Conservation (phyloP, 2,113 vertebrate species). For the Phrynosoma platyrhinos region DNA sequence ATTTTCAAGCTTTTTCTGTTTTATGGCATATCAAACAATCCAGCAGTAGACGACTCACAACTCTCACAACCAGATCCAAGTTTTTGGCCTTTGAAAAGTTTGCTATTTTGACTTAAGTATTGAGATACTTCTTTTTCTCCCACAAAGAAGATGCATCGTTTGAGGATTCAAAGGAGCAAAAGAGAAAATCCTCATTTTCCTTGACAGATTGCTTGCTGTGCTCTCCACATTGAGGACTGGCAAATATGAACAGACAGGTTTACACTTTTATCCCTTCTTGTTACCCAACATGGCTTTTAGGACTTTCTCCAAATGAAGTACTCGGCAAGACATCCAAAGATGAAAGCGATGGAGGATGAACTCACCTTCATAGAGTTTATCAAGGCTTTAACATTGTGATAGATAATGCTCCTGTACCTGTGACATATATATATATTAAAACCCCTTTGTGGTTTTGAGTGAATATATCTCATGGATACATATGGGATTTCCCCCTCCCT, state of each 20-base stretch:
- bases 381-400: constrained; percentile 68
- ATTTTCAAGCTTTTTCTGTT: constrained; percentile 45
- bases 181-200: constrained; percentile 78
- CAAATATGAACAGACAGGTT: constrained; percentile 71
- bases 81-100: constrained; percentile 78
- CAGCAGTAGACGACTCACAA: constrained; percentile 44
- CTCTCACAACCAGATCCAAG: constrained; percentile 57
- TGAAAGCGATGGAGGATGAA: constrained; percentile 69
- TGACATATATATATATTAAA: constrained; percentile 53
- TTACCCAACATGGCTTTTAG: constrained; percentile 74
- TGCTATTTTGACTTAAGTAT: constrained; percentile 76
- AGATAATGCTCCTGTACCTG: constrained; percentile 64
- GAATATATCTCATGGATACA: constrained; percentile 43
- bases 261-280: constrained; percentile 76
- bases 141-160: constrained; percentile 76
- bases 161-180: constrained; percentile 76
- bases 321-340: constrained; percentile 66
- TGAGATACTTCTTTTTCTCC: constrained; percentile 73
- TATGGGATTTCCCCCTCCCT: constrained; percentile 11
- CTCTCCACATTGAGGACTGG: constrained; percentile 70
- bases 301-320: constrained; percentile 74
- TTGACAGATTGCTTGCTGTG: constrained; percentile 75
- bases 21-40: constrained; percentile 68
- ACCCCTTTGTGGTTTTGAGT: constrained; percentile 52
- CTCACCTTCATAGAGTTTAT: constrained; percentile 51